phyloP scores from a whole-genome alignment of 92 coral and sea anemone species.

The Pocillopora grandis region DNA sequence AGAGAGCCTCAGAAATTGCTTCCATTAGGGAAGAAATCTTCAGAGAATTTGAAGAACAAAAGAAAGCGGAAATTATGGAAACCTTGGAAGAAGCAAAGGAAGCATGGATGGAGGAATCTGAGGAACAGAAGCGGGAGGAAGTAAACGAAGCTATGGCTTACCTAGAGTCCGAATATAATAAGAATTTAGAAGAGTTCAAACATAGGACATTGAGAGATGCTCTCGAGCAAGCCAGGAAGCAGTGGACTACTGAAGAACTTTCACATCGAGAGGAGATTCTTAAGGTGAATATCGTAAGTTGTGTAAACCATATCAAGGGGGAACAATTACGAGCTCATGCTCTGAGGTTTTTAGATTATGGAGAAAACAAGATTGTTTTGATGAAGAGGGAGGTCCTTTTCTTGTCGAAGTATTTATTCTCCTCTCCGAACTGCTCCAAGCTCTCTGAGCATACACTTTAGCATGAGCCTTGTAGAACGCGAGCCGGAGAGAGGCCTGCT shows the following conservation, averaged over 20 bases:
- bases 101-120: slow-evolving; percentile 64
- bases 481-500: too few species aligned
- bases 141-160: slow-evolving; percentile 80
- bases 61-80: slow-evolving; percentile 64
- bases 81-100: slow-evolving; percentile 75
- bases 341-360: too few species aligned
- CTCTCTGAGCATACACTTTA: too few species aligned
- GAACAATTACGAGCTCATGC: too few species aligned
- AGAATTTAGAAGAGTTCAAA: slow-evolving; percentile 90
- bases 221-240: slow-evolving; percentile 75
- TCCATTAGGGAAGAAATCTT: slow-evolving; percentile 60
- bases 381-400: too few species aligned
- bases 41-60: slow-evolving; percentile 78
- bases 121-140: slow-evolving; percentile 72
- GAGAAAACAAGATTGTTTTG: too few species aligned
- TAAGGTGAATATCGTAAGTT: slow-evolving; percentile 33
- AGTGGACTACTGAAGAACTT: slow-evolving; percentile 79
- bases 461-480: too few species aligned
- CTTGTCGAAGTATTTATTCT: too few species aligned
- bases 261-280: slow-evolving; percentile 63
- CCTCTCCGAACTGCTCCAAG: too few species aligned
- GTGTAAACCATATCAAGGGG: too few species aligned
- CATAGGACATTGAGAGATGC: slow-evolving; percentile 82
- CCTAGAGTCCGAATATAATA: slow-evolving; percentile 85
- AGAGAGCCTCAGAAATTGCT: slow-evolving; percentile 46